Conservation (phyloP, 2,113 vertebrate genomes). For the Panthera leo region DNA sequence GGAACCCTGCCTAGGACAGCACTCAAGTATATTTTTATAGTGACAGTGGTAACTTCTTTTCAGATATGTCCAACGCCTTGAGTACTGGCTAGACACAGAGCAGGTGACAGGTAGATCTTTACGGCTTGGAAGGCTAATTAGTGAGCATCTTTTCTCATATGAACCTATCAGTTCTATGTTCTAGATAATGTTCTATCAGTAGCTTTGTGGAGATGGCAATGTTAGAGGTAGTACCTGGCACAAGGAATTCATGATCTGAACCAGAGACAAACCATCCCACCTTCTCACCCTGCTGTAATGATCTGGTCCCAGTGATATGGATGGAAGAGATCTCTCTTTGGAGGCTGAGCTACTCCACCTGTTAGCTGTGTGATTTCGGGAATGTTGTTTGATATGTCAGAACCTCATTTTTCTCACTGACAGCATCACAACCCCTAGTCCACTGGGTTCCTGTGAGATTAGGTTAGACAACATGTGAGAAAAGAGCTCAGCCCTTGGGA, state of each 20-base stretch:
- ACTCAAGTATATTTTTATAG: neutral
- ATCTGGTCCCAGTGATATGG: neutral
- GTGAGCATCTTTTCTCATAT: neutral
- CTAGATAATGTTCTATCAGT: neutral
- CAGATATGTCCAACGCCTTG: neutral
- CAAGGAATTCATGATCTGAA: neutral
- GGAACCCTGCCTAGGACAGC: neutral
- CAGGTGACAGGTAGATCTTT: neutral
- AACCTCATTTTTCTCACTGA: neutral
- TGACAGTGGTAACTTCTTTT: neutral
- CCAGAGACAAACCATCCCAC: neutral
- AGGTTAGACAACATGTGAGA: neutral
- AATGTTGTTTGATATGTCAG: neutral
- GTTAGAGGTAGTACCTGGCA: neutral
- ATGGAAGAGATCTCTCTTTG: neutral
- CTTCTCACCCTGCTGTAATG: neutral
- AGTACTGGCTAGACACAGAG: neutral
- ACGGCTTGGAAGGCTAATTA: neutral
- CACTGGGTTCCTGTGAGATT: neutral
- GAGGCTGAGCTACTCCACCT: neutral
- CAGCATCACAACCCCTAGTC: neutral
- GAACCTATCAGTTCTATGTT: neutral
- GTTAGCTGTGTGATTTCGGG: neutral
- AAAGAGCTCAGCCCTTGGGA: neutral
- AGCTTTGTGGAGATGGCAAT: neutral